Base-by-base conservation (phyloP, 2,888 invertebrate genomes). In the Bembecia ichneumoniformis region DNA sequence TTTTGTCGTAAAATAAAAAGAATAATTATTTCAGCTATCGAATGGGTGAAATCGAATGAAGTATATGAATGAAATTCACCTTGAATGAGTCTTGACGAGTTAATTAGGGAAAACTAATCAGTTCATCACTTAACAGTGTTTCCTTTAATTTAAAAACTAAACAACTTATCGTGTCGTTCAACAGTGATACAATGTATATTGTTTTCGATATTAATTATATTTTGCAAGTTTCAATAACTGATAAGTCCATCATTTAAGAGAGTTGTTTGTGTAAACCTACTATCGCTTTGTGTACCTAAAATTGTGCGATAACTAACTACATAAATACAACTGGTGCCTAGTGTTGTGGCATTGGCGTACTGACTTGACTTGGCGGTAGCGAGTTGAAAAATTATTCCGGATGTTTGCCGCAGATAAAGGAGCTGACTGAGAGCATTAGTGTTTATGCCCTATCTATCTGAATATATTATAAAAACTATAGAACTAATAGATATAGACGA, bases 401-500 rank as follows among this genome's bases (percentile, higher is more conserved):
- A 81, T 82, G 80, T 78, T 77, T 74, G 72, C 68, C 68, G 67
- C 69, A 77, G 80, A 82, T 82, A 82, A 80, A 78, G 72, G 69
- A 68, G 71, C 69, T 77, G 71, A 75, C 72, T 70, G 71, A 68
- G 68, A 66, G 57, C 69, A 49, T 55, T 50, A 47, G 48, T 49
- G 35, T 49, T 14, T 40, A 13, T 13, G 40, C 11, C 40, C 13
- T 14, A 28, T 28, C 28, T 28, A 3, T n/a, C n/a, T n/a, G 20
- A 20, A 20, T 20, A 20, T 20, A 2, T 20, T 20, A 20, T 20
- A 28, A 28, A 7, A 28, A 28, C 28, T 28, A 28, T 28, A 28
- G 28, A 28, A 28, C 28, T 28, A 28, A 28, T 7, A 28, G 20
- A 28, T 28, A n/a, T n/a, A n/a, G n/a, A n/a, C n/a, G n/a, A n/a